Conservation (phyloP, 1,140 invertebrate species). For the Leptopilina clavipes region DNA sequence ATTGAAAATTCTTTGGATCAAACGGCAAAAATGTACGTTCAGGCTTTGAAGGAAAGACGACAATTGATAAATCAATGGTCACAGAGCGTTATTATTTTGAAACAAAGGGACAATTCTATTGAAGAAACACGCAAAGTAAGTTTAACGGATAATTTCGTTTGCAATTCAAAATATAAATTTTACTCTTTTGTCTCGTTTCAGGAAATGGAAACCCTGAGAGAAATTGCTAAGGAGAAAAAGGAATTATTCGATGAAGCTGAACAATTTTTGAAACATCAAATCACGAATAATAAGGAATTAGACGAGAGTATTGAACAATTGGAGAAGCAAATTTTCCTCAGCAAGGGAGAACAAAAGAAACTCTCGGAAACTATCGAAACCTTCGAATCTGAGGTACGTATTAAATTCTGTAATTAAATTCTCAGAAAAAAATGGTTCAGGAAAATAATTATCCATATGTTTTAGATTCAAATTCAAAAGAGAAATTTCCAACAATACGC, state of each 20-base stretch:
- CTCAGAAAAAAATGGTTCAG: no score
- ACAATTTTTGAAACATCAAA: conserved; percentile 63
- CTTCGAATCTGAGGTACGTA: conserved; percentile 55
- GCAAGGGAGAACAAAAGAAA: conserved; percentile 58
- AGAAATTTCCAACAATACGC: conserved; percentile 58
- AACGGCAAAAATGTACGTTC: conserved; percentile 65
- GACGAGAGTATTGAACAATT: conserved; percentile 57
- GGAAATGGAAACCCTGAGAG: conserved; percentile 64
- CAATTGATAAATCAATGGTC: conserved; percentile 72
- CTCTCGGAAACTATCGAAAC: conserved; percentile 45
- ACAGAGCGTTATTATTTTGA: conserved; percentile 63
- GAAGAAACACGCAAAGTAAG: conserved; percentile 58
- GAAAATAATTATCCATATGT: no score
- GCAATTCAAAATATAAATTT: no score
- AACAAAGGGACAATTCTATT: conserved; percentile 65
- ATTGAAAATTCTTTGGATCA: conserved; percentile 68
- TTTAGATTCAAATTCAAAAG: conserved; percentile 54
- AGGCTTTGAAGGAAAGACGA: conserved; percentile 66
- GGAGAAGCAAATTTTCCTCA: conserved; percentile 53
- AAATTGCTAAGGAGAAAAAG: conserved; percentile 56
- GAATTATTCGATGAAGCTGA: conserved; percentile 59
- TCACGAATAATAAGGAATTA: conserved; percentile 61
- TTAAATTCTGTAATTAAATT: no score
- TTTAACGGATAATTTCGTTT: no score
- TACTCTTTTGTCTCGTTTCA: conserved; percentile 45